A percentile compares a stretch with the other conserved stretches of the same genome.
Conservation (phyloP, 2,113 vertebrate species). For the Caranx melampygus region DNA sequence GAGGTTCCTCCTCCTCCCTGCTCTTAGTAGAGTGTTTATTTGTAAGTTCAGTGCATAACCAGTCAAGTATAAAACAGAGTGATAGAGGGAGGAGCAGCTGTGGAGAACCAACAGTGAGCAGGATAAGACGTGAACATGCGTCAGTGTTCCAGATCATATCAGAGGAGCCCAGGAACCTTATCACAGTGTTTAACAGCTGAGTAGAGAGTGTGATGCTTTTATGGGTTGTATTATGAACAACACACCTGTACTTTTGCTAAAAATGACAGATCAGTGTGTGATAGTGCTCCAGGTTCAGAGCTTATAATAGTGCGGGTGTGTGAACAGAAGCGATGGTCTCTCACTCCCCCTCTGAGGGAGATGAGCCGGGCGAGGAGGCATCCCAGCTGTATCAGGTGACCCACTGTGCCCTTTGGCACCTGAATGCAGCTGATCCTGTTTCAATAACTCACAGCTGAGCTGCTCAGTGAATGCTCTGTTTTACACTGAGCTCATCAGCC, state of each 20-base stretch:
- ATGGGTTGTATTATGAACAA: not conserved
- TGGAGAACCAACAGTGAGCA: not conserved
- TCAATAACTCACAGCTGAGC: not conserved
- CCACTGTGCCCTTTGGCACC: slow-evolving; percentile 17
- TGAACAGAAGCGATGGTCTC: not conserved
- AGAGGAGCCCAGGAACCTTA: not conserved
- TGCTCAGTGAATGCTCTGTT: not conserved
- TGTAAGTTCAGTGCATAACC: not conserved
- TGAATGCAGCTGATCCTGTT: slow-evolving; percentile 18
- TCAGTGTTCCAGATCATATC: not conserved
- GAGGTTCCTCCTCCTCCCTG: not conserved
- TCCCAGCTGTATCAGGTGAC: slow-evolving; percentile 40
- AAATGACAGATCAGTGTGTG: not conserved
- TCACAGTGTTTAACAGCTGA: not conserved
- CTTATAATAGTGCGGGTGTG: not conserved
- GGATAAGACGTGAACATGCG: not conserved
- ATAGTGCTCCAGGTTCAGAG: not conserved
- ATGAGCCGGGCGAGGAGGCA: slow-evolving; percentile 4
- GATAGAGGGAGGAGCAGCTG: not conserved
- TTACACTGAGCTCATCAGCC: not conserved
- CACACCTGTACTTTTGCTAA: not conserved
- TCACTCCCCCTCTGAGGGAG: not conserved
- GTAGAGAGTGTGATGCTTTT: not conserved
- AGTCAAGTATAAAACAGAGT: not conserved
- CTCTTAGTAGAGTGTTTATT: not conserved